Percentiles rank a stretch among this genome's conserved stretches.
phyloP scores from a whole-genome alignment of 2,888 invertebrate species.

The Leucoptera coffeella region DNA sequence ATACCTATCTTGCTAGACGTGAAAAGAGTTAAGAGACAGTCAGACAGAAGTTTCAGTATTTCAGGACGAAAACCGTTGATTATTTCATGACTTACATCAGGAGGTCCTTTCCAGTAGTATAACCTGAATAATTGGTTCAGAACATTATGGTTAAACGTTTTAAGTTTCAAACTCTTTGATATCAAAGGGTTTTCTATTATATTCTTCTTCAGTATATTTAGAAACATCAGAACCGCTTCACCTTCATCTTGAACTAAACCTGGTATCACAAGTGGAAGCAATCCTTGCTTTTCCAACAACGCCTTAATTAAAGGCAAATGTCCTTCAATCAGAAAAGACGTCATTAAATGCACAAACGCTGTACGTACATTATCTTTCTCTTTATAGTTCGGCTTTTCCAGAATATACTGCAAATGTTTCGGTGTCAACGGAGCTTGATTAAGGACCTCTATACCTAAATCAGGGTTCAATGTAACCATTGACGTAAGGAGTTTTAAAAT shows the following conservation, averaged over 20 bases:
- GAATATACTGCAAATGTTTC: slow-evolving; percentile 54
- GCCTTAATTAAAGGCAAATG: slow-evolving; percentile 60
- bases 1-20: slow-evolving; percentile 73
- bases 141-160: slow-evolving; percentile 61
- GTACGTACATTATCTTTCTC: slow-evolving; percentile 64
- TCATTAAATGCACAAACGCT: slow-evolving; percentile 68
- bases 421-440: slow-evolving; percentile 60
- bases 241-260: slow-evolving; percentile 63
- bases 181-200: slow-evolving; percentile 60
- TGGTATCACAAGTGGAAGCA: slow-evolving; percentile 57
- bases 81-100: slow-evolving; percentile 25
- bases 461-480: slow-evolving; percentile 66
- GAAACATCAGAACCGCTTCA: slow-evolving; percentile 59
- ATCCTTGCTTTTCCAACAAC: slow-evolving; percentile 62
- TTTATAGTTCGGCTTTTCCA: slow-evolving; percentile 49
- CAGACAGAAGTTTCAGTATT: slow-evolving; percentile 56
- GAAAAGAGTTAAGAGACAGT: slow-evolving; percentile 66
- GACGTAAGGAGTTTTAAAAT: slow-evolving; percentile 64
- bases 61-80: slow-evolving; percentile 20
- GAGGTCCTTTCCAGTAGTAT: slow-evolving; percentile 71
- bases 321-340: slow-evolving; percentile 69
- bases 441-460: slow-evolving; percentile 65
- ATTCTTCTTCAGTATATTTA: slow-evolving; percentile 61
- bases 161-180: slow-evolving; percentile 67
- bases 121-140: slow-evolving; percentile 62